Base-by-base conservation (phyloP, 2,888 invertebrate species). In the Plemyria rubiginata region DNA sequence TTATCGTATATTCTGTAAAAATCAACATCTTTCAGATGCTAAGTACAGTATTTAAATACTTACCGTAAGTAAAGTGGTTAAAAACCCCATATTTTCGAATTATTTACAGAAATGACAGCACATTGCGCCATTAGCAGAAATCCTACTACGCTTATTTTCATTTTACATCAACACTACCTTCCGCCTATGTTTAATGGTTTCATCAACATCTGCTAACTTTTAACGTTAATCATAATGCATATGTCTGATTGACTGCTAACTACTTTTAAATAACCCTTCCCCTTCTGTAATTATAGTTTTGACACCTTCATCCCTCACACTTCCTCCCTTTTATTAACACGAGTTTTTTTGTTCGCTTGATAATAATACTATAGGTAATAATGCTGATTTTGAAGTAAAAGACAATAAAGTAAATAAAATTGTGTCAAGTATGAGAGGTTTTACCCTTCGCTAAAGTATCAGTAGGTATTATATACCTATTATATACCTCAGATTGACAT, bases 191-290 rank as follows among this genome's bases (percentile, higher is more conserved):
- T 45, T 45, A 32, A 32, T 32, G 32, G 38, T 51, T 22, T 38
- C 16, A 22, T n/a, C 12, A 48, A 9, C 48, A 53, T 43, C 59
- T 55, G 52, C 52, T 40, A 53, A 36, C 16, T 45, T 12, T 52
- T 41, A 68, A 54, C 16, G 6, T 22, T 46, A 48, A 12, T 48
- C 62, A 53, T 50, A 54, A 55, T 60, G 63, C 64, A 67, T 45
- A 58, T 54, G 58, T 55, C 56, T 54, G 62, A 55, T 66, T 67
- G 60, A 56, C 64, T 54, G 48, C 56, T 71, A 67, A 71, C 60
- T 66, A 60, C 71, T 60, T 68, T 68, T 68, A 67, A 71, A 71
- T 66, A 68, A 68, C 66, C 67, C 65, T 63, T 67, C 50, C 65
- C 57, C 55, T 11, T 28, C 51, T 52, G 55, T 51, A 70, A 70